These are phyloP conservation scores for Nineta flava DNA, from an alignment of 2,888 invertebrate genomes.

Conservation along the genomic window DNA sequence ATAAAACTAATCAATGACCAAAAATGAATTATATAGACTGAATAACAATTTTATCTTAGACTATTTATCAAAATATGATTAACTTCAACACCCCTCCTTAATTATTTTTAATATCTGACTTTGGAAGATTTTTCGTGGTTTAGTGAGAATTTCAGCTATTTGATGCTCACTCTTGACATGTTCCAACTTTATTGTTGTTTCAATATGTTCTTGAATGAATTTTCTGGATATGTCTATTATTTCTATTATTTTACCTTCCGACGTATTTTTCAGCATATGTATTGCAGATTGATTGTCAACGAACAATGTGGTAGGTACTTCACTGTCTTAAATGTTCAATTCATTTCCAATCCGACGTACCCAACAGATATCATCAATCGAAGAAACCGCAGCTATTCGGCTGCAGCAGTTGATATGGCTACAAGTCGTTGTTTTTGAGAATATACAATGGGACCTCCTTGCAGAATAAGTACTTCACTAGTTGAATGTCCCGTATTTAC, in stretches of 20 bases:
- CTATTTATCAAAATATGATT: background rate
- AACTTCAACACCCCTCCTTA: conserved; percentile 2
- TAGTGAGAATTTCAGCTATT: conserved; percentile 11
- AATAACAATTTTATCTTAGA: too few relatives aligned
- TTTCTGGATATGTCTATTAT: conserved; percentile 21
- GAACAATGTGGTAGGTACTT: too few relatives aligned
- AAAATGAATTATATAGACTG: too few relatives aligned
- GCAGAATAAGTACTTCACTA: conserved; percentile 14
- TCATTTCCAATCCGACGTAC: conserved; percentile 6
- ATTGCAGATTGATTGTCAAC: conserved; percentile 6
- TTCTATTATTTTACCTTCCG: conserved; percentile 7
- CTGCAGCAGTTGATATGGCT: conserved; percentile 12
- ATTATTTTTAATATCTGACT: conserved; percentile 3
- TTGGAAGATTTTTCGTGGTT: conserved; percentile 3
- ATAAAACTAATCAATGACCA: too few relatives aligned
- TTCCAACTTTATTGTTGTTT: background rate
- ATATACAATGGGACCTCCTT: conserved; percentile 17
- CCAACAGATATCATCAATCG: conserved; percentile 12
- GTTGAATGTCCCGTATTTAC: conserved; percentile 14
- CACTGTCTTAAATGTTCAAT: conserved; percentile 6
- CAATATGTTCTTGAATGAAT: conserved; percentile 4
- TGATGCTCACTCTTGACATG: conserved; percentile 7
- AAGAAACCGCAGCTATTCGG: conserved; percentile 13
- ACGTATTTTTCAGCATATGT: conserved; percentile 10
- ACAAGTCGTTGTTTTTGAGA: conserved; percentile 12